Conservation (phyloP, 2,888 invertebrate species). For the Pogonocherus hispidulus region DNA sequence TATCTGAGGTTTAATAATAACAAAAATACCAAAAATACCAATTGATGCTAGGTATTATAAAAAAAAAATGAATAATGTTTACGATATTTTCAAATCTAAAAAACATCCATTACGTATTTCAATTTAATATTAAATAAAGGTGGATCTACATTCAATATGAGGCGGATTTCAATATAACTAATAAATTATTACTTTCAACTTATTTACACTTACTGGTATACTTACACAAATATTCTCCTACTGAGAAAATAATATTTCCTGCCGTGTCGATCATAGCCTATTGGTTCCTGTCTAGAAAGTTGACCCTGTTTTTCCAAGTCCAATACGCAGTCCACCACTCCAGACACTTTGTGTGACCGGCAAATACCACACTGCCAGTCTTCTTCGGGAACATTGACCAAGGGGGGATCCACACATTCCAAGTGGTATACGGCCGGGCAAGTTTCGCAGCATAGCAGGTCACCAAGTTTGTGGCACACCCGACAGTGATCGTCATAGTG, state of each 20-base stretch:
- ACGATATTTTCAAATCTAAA: too few relatives aligned
- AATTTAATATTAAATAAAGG: too few relatives aligned
- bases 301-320: conserved; percentile 93
- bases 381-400: conserved; percentile 94
- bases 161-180: too few relatives aligned
- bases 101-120: too few relatives aligned
- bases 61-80: too few relatives aligned
- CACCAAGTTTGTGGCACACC: conserved; percentile 92
- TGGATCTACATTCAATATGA: too few relatives aligned
- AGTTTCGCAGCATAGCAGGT: conserved; percentile 96
- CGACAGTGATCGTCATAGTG: conserved; percentile 95
- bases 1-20: too few relatives aligned
- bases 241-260: conserved; percentile 98
- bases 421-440: conserved; percentile 98
- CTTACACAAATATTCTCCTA: conserved; percentile 93
- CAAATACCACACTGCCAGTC: conserved; percentile 98
- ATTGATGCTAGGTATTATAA: too few relatives aligned
- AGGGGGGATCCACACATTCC: conserved; percentile 95
- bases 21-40: too few relatives aligned
- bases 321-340: conserved; percentile 93
- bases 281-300: conserved; percentile 91
- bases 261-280: conserved; percentile 96
- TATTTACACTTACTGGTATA: conserved; percentile 50
- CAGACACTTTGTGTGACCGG: conserved; percentile 90
- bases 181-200: too few relatives aligned